Percentiles rank a stretch among this genome's conserved stretches.
Evolutionary conservation across 2,797 vertebrate genomes (phyloP).

Genomic region (Crocidura indochinensis): DNA sequence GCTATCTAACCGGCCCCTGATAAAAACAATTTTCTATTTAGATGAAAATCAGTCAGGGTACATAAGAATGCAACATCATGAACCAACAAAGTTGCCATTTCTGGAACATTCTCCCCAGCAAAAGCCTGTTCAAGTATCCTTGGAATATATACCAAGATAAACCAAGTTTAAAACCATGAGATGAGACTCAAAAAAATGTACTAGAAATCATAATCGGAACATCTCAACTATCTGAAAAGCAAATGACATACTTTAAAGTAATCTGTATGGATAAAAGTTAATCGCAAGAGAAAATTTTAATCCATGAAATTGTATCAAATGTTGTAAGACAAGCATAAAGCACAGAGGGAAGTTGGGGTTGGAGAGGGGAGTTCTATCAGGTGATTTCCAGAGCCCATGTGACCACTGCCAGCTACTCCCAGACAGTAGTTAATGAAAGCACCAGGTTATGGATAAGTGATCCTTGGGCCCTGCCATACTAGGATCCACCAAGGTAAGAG

Average conservation of each 20-base stretch:
- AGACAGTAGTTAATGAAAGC: too few relatives aligned
- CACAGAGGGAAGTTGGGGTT: not conserved
- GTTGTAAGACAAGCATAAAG: not conserved
- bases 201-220: not conserved
- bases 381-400: too few relatives aligned
- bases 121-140: not conserved
- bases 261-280: not conserved
- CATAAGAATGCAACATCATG: not conserved
- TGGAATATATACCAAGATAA: not conserved
- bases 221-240: slow-evolving; percentile 8
- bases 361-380: too few relatives aligned
- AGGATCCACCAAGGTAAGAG: too few relatives aligned
- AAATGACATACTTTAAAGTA: not conserved
- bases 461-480: too few relatives aligned
- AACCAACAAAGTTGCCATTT: not conserved
- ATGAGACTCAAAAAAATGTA: not conserved
- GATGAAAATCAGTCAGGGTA: not conserved
- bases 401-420: too few relatives aligned
- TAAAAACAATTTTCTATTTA: not conserved
- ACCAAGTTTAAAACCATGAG: not conserved
- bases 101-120: not conserved
- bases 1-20: too few relatives aligned
- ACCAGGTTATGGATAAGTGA: too few relatives aligned
- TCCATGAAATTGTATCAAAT: slow-evolving; percentile 15
- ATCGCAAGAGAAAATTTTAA: slow-evolving; percentile 1